These are phyloP conservation scores for Choristoneura fumiferana DNA, from an alignment of 1,140 invertebrate species.

Conservation along the genomic window DNA sequence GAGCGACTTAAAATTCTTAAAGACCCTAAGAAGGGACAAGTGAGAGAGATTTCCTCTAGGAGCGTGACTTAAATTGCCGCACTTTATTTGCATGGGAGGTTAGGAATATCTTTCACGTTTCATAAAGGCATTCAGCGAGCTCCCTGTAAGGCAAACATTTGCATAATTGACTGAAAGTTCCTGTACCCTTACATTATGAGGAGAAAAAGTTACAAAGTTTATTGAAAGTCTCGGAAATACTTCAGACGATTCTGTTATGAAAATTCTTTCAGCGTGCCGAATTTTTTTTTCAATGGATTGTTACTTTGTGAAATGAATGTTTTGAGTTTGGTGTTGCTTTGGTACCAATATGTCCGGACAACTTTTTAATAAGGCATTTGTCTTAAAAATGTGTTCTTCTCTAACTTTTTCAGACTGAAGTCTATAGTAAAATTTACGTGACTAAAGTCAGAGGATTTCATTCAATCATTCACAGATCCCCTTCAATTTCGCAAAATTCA, in stretches of 20 bases:
- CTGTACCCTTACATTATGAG: slow-evolving; percentile 12
- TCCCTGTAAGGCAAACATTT: not conserved
- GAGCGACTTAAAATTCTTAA: too few species aligned
- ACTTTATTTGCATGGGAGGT: not conserved
- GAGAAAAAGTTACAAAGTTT: slow-evolving; percentile 15
- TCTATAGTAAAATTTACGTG: too few species aligned
- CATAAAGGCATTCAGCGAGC: not conserved
- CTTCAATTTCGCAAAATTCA: too few species aligned
- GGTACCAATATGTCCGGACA: not conserved
- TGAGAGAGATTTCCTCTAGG: too few species aligned
- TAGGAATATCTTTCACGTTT: not conserved
- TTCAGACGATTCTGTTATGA: slow-evolving; percentile 11
- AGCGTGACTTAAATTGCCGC: too few species aligned
- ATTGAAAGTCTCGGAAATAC: slow-evolving; percentile 13
- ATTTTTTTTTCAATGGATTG: slow-evolving; percentile 4
- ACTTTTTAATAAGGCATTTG: too few species aligned
- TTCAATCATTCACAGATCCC: too few species aligned
- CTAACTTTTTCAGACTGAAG: too few species aligned
- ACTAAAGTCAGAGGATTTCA: too few species aligned
- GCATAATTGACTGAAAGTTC: slow-evolving; percentile 10
- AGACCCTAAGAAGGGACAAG: too few species aligned
- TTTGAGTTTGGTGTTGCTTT: slow-evolving; percentile 4
- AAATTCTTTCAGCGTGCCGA: slow-evolving; percentile 8
- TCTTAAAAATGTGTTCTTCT: too few species aligned
- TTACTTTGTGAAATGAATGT: not conserved